These are phyloP conservation scores for Pseudachorutes palmiensis DNA, from an alignment of 1,140 invertebrate species.

Conservation along the genomic window DNA sequence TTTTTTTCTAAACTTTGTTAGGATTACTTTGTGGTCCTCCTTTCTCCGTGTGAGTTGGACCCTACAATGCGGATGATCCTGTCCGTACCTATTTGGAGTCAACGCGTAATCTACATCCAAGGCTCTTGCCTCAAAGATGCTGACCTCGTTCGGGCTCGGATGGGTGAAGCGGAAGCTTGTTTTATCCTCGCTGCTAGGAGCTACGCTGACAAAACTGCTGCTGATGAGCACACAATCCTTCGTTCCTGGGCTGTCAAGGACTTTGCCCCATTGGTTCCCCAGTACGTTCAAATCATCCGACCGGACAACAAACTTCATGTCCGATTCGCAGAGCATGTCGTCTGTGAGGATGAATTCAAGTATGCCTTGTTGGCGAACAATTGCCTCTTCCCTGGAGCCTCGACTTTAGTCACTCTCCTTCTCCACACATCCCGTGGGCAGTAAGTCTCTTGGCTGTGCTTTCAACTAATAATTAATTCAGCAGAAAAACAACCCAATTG, in stretches of 20 bases:
- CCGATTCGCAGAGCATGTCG: conserved; percentile 94
- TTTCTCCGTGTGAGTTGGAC: conserved; percentile 95
- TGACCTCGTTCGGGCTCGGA: conserved; percentile 82
- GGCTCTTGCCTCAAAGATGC: conserved; percentile 89
- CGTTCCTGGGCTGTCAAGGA: conserved; percentile 94
- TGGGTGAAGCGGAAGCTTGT: conserved; percentile 94
- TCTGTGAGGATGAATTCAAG: conserved; percentile 96
- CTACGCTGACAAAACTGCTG: conserved; percentile 92
- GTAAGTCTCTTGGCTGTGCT: conserved; percentile 55
- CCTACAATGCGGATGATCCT: conserved; percentile 95
- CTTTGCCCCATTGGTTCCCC: conserved; percentile 84
- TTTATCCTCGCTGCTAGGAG: conserved; percentile 89
- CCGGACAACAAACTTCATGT: conserved; percentile 97
- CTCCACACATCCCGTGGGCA: conserved; percentile 92
- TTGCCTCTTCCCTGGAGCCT: conserved; percentile 92
- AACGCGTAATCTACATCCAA: conserved; percentile 94
- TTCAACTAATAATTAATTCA: too few species aligned
- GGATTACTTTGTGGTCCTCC: conserved; percentile 91
- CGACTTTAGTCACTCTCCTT: conserved; percentile 87
- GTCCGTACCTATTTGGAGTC: conserved; percentile 95
- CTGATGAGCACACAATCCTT: conserved; percentile 50
- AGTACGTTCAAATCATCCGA: conserved; percentile 38
- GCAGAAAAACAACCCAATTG: too few species aligned
- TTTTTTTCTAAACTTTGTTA: too few species aligned
- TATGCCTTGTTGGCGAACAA: conserved; percentile 95